Evolutionary conservation across 2,797 vertebrate species (phyloP), one percentile per base, ranked within the genome.

Genomic region (Pipistrellus pipistrellus): DNA sequence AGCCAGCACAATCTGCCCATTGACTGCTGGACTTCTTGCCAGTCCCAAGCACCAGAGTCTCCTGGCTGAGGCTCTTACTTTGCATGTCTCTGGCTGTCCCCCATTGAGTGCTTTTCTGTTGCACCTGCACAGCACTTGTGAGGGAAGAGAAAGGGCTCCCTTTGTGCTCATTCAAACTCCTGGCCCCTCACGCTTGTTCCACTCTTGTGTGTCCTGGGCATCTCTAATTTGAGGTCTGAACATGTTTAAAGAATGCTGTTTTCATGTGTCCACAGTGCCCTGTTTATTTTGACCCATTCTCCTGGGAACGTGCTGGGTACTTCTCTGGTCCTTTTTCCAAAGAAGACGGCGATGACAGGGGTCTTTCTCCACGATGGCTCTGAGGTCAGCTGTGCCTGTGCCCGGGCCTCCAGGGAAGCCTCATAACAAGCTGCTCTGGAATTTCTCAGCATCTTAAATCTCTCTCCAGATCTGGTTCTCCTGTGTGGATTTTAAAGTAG

Each of bases 1-100:
- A 94, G 73, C 62, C 90, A 95, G 82, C 53, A 97, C 96, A 97
- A 97, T 97, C 90, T 97, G 85, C 92, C 97, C 95, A 97, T 95
- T 97, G 96, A 97, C 80, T 81, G 88, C 91, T 86, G 88, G 35
- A 82, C 93, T 97, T 94, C 95, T 95, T 95, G 85, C 72, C 93
- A 96, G 93, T 57, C 94, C 96, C 75, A 81, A 95, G 93, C 77
- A 93, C 97, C 94, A 92, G 20, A 81, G 87, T 95, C 96, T 94
- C 90, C 89, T 90, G 86, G 93, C 94, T 94, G 41, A 76, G 94
- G 64, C 75, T 93, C 93, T 82, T 71, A 94, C 48, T 96, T 96
- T 95, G 91, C 96, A 93, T 97, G 97, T 96, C 93, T 95, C 95
- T 95, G 53, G 78, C 91, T 93, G 88, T 80, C 93, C 90, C 93